Evolutionary conservation across 2,113 vertebrate species (phyloP).

Genomic region (Aegypius monachus): DNA sequence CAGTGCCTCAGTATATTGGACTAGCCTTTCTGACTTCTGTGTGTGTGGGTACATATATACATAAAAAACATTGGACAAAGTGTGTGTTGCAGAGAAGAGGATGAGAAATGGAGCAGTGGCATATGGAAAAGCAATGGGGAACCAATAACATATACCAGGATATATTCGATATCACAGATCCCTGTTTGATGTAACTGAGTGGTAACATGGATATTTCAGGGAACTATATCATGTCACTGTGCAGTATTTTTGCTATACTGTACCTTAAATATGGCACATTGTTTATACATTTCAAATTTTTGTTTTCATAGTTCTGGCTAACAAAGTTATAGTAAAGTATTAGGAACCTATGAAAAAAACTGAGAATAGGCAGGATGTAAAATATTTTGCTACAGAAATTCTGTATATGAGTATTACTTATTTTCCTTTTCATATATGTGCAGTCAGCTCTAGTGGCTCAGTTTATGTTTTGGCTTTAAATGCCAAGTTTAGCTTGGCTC

Average conservation of each 20-base stretch:
- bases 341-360: neutral
- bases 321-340: neutral
- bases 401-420: neutral
- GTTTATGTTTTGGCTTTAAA: slow-evolving; percentile 20
- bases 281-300: neutral
- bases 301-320: neutral
- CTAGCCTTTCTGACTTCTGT: neutral
- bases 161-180: neutral
- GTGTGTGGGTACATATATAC: no score
- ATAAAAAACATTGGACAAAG: neutral
- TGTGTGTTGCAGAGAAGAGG: neutral
- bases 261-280: neutral
- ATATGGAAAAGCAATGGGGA: neutral
- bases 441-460: slow-evolving; percentile 30
- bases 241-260: neutral
- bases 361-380: slow-evolving; percentile 11
- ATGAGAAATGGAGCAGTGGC: neutral
- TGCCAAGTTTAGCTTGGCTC: slow-evolving; percentile 43
- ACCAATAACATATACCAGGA: neutral
- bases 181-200: neutral
- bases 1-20: neutral
- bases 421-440: slow-evolving; percentile 32
- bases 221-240: neutral
- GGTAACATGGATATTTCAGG: neutral
- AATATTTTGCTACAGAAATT: slow-evolving; percentile 24